Evolutionary conservation across 1,140 invertebrate species (phyloP), one percentile per base, ranked within the genome.

Genomic region (Bradysia coprophila): DNA sequence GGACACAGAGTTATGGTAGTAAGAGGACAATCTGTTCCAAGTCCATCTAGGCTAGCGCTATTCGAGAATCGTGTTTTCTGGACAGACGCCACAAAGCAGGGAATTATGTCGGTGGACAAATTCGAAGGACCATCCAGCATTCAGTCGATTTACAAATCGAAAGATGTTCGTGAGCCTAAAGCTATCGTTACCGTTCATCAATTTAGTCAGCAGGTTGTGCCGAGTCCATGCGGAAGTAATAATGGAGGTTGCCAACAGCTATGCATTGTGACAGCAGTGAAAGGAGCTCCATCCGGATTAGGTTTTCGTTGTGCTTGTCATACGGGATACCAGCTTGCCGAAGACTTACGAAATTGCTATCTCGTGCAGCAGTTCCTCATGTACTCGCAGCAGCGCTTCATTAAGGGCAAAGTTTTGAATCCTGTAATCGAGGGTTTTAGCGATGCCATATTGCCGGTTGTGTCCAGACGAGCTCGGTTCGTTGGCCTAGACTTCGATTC

Each of bases 401-500:
- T 98, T 43, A 90, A 95, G 56, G 94, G 92, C 18, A 83, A 93
- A 59, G 83, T 95, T 0, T 58, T 95, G 18, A 74, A 94, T 49
- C 88, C 90, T 0, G 78, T 92, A 0, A 77, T 83, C 33, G 79
- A 88, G 59, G 84, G 84, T 0, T 91, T 96, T 51, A 89, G 81
- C 47, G 93, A 98, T 58, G 93, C 93, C 2, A 96, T 98, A 15
- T 54, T 86, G 9, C 86, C 86, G 0, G 82, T 89, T 2, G 89
- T 93, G 0, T 93, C 90, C 0, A 66, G 86, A 33, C 72, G 90
- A 20, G 93, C 92, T 0, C 70, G 92, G 52, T 95, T 96, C 59
- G 93, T 98, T 4, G 93, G 92, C n/a, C 62, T 98, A 16, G 95
- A 98, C 57, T 98, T 93, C 56, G 91, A 96, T 61, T 78, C 87